A percentile compares a stretch with the other conserved stretches of the same genome.
These are phyloP conservation scores for Puntigrus tetrazona DNA, from an alignment of 2,113 vertebrate species.

Conservation along the genomic window DNA sequence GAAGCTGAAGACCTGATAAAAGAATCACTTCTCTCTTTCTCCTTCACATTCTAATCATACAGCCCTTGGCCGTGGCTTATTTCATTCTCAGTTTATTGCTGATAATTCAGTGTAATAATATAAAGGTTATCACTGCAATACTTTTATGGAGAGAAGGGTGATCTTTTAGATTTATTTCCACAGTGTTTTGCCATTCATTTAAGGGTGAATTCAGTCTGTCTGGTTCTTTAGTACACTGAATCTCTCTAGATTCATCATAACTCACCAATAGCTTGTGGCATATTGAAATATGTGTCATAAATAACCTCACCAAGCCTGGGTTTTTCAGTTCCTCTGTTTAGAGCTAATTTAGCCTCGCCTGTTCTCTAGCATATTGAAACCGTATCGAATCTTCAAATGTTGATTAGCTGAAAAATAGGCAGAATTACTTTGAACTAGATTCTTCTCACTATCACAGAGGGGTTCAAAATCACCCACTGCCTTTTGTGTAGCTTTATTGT, in stretches of 20 bases:
- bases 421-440: neutral
- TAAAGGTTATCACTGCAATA: slow-evolving; percentile 30
- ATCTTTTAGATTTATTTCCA: slow-evolving; percentile 46
- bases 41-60: slow-evolving; percentile 22
- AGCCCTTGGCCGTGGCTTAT: neutral
- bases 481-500: neutral
- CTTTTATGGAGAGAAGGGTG: neutral
- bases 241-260: slow-evolving; percentile 44
- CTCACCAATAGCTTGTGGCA: slow-evolving; percentile 30
- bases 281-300: slow-evolving; percentile 57
- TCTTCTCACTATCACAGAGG: neutral
- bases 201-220: slow-evolving; percentile 25
- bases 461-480: neutral
- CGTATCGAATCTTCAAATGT: neutral
- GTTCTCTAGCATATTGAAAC: slow-evolving; percentile 1
- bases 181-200: slow-evolving; percentile 12
- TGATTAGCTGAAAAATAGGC: neutral
- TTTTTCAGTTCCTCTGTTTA: slow-evolving; percentile 50
- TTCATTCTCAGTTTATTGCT: slow-evolving; percentile 29
- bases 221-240: slow-evolving; percentile 40
- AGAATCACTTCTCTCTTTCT: slow-evolving; percentile 15
- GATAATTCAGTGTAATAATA: slow-evolving; percentile 41
- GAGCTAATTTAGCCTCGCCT: slow-evolving; percentile 32
- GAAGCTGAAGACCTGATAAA: neutral
- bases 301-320: slow-evolving; percentile 41